A percentile compares a stretch with the other conserved stretches of the same genome.
Conservation (phyloP, 2,113 vertebrate genomes). For the Canis aureus region DNA sequence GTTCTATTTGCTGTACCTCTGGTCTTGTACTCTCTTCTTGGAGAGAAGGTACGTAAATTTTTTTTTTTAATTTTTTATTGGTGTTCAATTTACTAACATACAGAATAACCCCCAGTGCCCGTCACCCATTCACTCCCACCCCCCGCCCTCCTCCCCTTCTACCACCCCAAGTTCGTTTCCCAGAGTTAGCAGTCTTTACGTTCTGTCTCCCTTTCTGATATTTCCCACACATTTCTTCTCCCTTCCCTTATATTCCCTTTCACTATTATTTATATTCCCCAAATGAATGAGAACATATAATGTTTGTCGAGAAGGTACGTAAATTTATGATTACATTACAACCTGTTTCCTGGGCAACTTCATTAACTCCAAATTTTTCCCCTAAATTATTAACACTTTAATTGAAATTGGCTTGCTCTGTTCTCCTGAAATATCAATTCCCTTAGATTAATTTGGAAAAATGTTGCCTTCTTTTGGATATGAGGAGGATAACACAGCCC, state of each 20-base stretch:
- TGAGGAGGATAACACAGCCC: not conserved
- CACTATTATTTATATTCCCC: no score
- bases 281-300: no score
- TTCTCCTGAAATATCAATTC: slow-evolving; percentile 13
- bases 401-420: not conserved
- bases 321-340: not conserved
- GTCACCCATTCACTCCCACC: no score
- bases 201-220: no score
- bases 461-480: not conserved
- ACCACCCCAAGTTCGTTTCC: no score
- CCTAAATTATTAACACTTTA: slow-evolving; percentile 18
- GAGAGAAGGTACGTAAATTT: not conserved
- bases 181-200: no score
- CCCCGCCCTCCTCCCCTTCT: no score
- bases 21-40: not conserved
- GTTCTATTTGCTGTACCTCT: not conserved
- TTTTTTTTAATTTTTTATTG: no score
- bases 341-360: not conserved
- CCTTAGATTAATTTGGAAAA: not conserved
- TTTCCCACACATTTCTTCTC: no score
- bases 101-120: no score
- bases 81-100: no score
- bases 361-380: not conserved
- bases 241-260: no score
- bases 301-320: not conserved